phyloP scores from a whole-genome alignment of 2,113 vertebrate species.

The Heterochromis multidens region DNA sequence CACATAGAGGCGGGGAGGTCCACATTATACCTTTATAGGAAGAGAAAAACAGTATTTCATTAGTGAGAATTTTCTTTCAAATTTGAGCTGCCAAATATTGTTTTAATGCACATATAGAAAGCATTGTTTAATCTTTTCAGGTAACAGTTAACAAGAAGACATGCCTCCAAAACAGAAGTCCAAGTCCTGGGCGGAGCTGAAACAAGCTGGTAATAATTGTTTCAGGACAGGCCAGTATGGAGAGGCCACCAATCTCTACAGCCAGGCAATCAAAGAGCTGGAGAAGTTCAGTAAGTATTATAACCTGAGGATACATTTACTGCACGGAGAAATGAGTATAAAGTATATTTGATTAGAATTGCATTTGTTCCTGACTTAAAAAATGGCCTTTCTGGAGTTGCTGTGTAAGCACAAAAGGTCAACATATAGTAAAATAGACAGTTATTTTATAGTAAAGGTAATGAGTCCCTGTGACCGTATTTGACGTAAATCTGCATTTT shows the following conservation, averaged over 20 bases:
- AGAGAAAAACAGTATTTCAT: background rate
- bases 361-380: too few relatives aligned
- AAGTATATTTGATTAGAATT: background rate
- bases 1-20: background rate
- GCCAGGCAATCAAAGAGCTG: conserved; percentile 79
- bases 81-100: background rate
- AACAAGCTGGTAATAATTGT: conserved; percentile 83
- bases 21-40: background rate
- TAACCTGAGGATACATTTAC: background rate
- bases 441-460: too few relatives aligned
- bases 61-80: background rate
- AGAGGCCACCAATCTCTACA: conserved; percentile 82
- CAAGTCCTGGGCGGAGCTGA: conserved; percentile 75
- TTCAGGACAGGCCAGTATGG: conserved; percentile 89
- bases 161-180: conserved; percentile 79
- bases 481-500: background rate
- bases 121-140: background rate
- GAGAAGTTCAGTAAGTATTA: conserved; percentile 75
- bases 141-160: background rate
- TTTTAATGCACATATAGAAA: background rate
- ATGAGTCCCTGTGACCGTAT: background rate
- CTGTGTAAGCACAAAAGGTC: too few relatives aligned
- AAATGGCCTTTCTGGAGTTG: too few relatives aligned
- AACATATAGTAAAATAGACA: too few relatives aligned
- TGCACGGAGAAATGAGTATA: background rate